Evolutionary conservation across 2,888 invertebrate species (phyloP).

Genomic region (Xestobium rufovillosum): DNA sequence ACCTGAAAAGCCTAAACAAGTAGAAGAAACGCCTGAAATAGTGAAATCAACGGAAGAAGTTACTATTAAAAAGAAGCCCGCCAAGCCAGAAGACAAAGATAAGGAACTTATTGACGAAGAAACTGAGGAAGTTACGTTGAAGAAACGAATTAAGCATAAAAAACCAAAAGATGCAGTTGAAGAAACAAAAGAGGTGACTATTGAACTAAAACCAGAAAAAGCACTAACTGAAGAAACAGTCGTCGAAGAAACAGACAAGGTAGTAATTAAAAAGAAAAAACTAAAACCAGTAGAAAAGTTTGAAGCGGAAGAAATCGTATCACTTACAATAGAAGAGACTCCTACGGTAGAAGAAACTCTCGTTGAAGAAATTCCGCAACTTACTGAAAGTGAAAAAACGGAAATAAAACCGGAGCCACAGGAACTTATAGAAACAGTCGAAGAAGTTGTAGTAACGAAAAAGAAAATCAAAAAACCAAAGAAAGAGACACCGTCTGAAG

Average conservation of each 20-base stretch:
- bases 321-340: slow-evolving; percentile 18
- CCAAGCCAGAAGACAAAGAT: slow-evolving; percentile 10
- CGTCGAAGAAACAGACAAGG: slow-evolving; percentile 8
- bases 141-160: slow-evolving; percentile 7
- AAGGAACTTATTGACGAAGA: slow-evolving; percentile 10
- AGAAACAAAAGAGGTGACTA: slow-evolving; percentile 8
- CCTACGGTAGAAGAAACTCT: slow-evolving; percentile 21
- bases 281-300: not conserved
- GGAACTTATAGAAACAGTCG: slow-evolving; percentile 25
- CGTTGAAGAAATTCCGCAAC: slow-evolving; percentile 7
- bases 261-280: not conserved
- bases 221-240: slow-evolving; percentile 4
- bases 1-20: too few species aligned
- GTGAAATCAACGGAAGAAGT: slow-evolving; percentile 43
- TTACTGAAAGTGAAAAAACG: too few species aligned
- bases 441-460: slow-evolving; percentile 25
- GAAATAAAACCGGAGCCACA: slow-evolving; percentile 24
- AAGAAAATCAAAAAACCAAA: slow-evolving; percentile 25
- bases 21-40: slow-evolving; percentile 22
- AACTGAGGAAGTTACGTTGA: slow-evolving; percentile 14
- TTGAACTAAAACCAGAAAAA: not conserved
- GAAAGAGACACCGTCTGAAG: slow-evolving; percentile 35
- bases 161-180: slow-evolving; percentile 10
- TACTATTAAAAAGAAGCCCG: slow-evolving; percentile 40
- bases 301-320: not conserved